Conservation (phyloP, 2,797 vertebrate species). For the Poecilia wingei region DNA sequence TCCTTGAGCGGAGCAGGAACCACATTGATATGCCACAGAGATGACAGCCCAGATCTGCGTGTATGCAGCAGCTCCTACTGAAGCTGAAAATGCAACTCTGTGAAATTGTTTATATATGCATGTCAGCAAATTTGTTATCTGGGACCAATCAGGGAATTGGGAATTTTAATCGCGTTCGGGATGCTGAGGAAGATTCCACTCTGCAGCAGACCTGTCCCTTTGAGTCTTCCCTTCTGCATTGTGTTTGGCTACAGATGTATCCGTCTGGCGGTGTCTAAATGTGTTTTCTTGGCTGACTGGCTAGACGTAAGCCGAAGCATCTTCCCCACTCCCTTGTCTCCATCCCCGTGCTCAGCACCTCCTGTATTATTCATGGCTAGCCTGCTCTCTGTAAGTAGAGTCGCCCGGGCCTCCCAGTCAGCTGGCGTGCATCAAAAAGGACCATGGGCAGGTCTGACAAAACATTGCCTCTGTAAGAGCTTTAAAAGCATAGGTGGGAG, state of each 20-base stretch:
- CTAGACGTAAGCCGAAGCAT: constrained; percentile 35
- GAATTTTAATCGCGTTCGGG: constrained; percentile 25
- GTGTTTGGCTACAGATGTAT: constrained; percentile 34
- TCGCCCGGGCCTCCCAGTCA: constrained; percentile 42
- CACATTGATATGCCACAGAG: constrained; percentile 52
- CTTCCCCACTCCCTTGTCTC: constrained; percentile 28
- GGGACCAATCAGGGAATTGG: constrained; percentile 26
- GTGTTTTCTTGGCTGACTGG: constrained; percentile 27
- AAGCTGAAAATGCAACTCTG: constrained; percentile 12
- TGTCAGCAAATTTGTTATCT: constrained; percentile 34
- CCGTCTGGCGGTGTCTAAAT: constrained; percentile 31
- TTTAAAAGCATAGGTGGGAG: constrained; percentile 54
- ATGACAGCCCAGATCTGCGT: constrained; percentile 35
- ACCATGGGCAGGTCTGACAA: constrained; percentile 48
- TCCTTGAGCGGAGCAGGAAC: constrained; percentile 67
- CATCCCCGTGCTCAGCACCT: constrained; percentile 35
- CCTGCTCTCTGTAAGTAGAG: constrained; percentile 58
- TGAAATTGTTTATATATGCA: constrained; percentile 28
- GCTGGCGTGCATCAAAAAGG: constrained; percentile 28
- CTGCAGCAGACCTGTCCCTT: constrained; percentile 5
- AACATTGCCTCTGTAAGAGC: constrained; percentile 52
- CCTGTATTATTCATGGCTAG: constrained; percentile 65
- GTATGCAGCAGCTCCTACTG: constrained; percentile 23
- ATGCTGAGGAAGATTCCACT: constrained; percentile 12
- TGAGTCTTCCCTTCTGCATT: constrained; percentile 33